These are phyloP conservation scores for Nicator chloris DNA, from an alignment of 2,113 vertebrate genomes.

Conservation along the genomic window DNA sequence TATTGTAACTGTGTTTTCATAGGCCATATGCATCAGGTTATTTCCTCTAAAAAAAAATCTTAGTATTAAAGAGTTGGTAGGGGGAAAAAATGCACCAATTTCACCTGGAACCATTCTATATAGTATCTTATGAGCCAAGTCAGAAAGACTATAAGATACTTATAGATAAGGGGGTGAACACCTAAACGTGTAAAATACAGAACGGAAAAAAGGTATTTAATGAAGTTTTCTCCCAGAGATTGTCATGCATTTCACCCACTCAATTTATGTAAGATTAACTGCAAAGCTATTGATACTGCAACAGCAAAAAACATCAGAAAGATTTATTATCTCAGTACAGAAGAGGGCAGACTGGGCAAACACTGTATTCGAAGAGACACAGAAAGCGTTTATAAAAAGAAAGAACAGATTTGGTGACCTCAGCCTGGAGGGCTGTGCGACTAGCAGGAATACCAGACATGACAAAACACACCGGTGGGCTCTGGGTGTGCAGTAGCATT, in stretches of 20 bases:
- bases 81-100: neutral
- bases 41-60: neutral
- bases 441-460: accelerated
- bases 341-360: neutral
- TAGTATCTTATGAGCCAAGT: neutral
- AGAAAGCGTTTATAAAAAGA: neutral
- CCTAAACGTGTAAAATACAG: neutral
- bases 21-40: neutral
- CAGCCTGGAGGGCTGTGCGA: neutral
- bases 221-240: neutral
- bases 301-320: neutral
- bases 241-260: neutral
- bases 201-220: neutral
- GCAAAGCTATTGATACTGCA: neutral
- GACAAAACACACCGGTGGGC: neutral
- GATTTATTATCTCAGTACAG: neutral
- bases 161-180: neutral
- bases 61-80: neutral
- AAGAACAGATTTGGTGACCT: neutral
- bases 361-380: accelerated
- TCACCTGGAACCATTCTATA: neutral
- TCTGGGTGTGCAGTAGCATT: neutral
- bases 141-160: neutral
- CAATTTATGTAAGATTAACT: neutral
- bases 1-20: neutral